These are phyloP conservation scores for Branchipolynoe longqiensis DNA, from an alignment of 2,888 invertebrate genomes.

Conservation along the genomic window DNA sequence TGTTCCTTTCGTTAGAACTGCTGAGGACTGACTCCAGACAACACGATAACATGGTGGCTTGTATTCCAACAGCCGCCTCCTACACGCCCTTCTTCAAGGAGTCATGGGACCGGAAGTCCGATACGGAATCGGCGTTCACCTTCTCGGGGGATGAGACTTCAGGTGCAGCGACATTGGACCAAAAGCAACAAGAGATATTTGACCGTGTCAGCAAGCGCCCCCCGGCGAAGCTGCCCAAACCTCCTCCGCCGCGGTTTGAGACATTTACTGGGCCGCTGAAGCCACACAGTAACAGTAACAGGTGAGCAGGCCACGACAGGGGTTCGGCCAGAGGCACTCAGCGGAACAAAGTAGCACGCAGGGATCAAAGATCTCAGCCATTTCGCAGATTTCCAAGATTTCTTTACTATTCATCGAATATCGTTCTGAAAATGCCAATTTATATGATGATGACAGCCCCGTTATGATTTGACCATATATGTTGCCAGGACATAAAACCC, in stretches of 20 bases:
- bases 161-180: constrained; percentile 67
- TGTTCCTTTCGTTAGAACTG: no score
- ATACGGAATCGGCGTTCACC: constrained; percentile 89
- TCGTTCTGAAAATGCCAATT: not conserved
- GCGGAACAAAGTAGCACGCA: no score
- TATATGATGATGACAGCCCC: not conserved
- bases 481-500: no score
- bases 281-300: constrained; percentile 58
- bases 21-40: no score
- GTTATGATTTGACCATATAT: not conserved
- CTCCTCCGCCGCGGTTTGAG: constrained; percentile 61
- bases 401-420: not conserved
- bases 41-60: no score
- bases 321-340: no score
- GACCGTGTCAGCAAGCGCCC: constrained; percentile 70
- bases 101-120: constrained; percentile 96
- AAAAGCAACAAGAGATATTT: constrained; percentile 43
- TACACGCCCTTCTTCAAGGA: constrained; percentile 97
- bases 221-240: constrained; percentile 75
- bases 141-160: constrained; percentile 72
- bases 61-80: constrained; percentile 88
- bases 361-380: no score
- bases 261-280: constrained; percentile 14
- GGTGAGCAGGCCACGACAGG: no score
- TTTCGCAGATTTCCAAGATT: not conserved